These are phyloP conservation scores for Agrotis clavis DNA, from an alignment of 2,888 invertebrate species.

Conservation along the genomic window DNA sequence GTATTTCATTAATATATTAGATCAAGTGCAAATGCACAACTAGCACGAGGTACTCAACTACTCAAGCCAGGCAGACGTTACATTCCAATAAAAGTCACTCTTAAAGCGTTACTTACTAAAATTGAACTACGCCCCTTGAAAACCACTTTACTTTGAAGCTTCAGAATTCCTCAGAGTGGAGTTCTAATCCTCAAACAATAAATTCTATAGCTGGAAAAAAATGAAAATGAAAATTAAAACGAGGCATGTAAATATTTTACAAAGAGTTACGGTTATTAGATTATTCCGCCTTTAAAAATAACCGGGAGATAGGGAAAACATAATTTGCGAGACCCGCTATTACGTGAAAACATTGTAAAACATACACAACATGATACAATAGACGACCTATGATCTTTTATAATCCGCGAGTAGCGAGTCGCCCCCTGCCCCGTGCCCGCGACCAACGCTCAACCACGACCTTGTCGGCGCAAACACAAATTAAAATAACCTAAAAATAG, in stretches of 20 bases:
- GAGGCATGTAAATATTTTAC: constrained; percentile 20
- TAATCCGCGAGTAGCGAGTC: constrained; percentile 42
- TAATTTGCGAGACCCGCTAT: constrained; percentile 9
- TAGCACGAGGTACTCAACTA: constrained; percentile 16
- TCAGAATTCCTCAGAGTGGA: constrained; percentile 47
- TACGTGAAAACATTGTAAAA: constrained; percentile 17
- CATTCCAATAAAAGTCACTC: constrained; percentile 33
- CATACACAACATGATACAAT: constrained; percentile 22
- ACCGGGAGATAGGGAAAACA: constrained; percentile 5
- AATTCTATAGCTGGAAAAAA: constrained; percentile 33
- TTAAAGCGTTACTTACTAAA: constrained; percentile 45
- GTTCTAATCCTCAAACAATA: constrained; percentile 50
- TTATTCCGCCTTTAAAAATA: constrained; percentile 23
- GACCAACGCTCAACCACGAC: constrained; percentile 57
- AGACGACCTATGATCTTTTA: constrained; percentile 53
- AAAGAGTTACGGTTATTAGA: constrained; percentile 29
- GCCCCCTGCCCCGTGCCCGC: constrained; percentile 53
- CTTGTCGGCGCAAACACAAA: constrained; percentile 67
- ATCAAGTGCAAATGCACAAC: constrained; percentile 17
- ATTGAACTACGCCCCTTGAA: constrained; percentile 48
- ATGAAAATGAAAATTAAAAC: constrained; percentile 40
- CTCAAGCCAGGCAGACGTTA: constrained; percentile 11
- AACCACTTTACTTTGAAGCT: constrained; percentile 43
- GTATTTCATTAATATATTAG: background rate
- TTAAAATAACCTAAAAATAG: constrained; percentile 74